These are phyloP conservation scores for Cephalotes varians DNA, from an alignment of 2,888 invertebrate genomes.

Conservation along the genomic window DNA sequence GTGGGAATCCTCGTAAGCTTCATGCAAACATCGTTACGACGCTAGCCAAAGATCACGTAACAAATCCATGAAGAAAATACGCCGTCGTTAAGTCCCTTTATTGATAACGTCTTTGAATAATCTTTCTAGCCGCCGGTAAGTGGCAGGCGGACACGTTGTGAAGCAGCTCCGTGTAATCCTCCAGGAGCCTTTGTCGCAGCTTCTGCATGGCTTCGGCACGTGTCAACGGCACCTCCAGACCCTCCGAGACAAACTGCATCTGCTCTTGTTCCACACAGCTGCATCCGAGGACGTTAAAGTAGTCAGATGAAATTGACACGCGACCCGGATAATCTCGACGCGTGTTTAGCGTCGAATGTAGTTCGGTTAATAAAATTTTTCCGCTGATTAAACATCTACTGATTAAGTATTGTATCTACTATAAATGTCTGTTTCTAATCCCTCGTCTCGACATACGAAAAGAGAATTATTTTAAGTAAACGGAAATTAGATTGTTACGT, in stretches of 20 bases:
- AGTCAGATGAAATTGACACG: neutral
- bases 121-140: slow-evolving; percentile 86
- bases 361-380: neutral
- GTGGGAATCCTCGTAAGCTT: neutral
- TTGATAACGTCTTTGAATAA: slow-evolving; percentile 87
- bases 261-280: slow-evolving; percentile 87
- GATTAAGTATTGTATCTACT: neutral
- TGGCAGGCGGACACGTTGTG: slow-evolving; percentile 87
- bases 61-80: neutral
- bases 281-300: slow-evolving; percentile 33
- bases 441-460: neutral
- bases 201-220: slow-evolving; percentile 83
- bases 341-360: slow-evolving; percentile 1
- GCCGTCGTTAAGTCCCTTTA: slow-evolving; percentile 65
- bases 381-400: neutral
- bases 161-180: slow-evolving; percentile 84
- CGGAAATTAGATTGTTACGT: neutral
- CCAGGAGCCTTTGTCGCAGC: slow-evolving; percentile 80
- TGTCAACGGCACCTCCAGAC: slow-evolving; percentile 84
- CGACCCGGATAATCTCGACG: neutral
- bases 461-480: neutral
- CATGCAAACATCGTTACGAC: neutral
- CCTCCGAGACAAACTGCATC: slow-evolving; percentile 86
- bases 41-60: slow-evolving; percentile 1
- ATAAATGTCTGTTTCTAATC: neutral